Conservation (phyloP, 2,113 vertebrate genomes). For the Pseudois nayaur region DNA sequence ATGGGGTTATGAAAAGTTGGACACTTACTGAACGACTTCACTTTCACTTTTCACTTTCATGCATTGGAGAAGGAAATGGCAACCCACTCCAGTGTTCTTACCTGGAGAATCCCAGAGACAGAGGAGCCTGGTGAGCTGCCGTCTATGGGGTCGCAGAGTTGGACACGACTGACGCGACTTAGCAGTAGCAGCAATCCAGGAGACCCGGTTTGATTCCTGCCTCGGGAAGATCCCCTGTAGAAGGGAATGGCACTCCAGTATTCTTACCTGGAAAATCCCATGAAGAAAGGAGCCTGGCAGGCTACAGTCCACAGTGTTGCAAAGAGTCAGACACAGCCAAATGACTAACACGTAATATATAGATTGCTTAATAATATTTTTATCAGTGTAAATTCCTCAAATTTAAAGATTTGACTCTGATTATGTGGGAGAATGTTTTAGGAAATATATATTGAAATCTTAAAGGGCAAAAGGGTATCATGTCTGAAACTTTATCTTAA, state of each 20-base stretch:
- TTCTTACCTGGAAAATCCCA: not conserved
- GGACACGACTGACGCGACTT: fast-evolving
- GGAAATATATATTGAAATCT: not conserved
- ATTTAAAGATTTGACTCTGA: not conserved
- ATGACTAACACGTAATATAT: not conserved
- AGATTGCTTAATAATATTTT: not conserved
- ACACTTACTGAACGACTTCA: not conserved
- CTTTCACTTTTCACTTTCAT: not conserved
- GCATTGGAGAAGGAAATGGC: not conserved
- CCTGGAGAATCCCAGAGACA: not conserved
- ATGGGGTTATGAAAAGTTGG: fast-evolving
- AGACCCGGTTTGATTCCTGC: not conserved
- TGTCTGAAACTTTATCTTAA: constrained; percentile 3
- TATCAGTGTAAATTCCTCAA: not conserved
- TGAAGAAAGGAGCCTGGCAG: not conserved
- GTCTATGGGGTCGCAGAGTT: not conserved
- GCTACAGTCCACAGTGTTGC: not conserved
- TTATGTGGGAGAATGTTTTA: not conserved
- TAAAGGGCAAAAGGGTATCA: not conserved
- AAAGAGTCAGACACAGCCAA: not conserved
- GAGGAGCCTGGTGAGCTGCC: not conserved
- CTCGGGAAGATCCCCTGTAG: not conserved
- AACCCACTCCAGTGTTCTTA: not conserved
- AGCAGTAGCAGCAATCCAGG: not conserved
- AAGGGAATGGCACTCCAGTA: not conserved